Base-by-base conservation (phyloP, 37 sponge, comb jelly and placozoan genomes). In the Lycopodina hypogea region DNA sequence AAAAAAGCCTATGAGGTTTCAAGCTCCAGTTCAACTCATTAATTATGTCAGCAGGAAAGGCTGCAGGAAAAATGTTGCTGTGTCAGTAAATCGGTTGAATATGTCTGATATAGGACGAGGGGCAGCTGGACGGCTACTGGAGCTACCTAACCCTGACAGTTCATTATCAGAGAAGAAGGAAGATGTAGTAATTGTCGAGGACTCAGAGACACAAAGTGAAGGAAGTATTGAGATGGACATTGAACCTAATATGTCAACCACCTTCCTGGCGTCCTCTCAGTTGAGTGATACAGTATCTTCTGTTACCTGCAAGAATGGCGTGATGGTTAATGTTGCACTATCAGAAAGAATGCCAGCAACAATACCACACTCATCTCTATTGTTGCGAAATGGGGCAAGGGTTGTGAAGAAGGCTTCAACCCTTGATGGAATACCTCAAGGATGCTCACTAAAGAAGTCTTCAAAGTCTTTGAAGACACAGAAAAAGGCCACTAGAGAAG, bases 401-500 rank as follows among this genome's bases (percentile, higher is more conserved):
- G 48, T 9, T n/a, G n/a, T n/a, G n/a, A n/a, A n/a, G n/a, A n/a
- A 45, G 48, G 48, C 4, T 9, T 9, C 48, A 45, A 9, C 48
- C 48, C 48, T 45, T 9, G 8, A 45, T 4, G 48, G 9, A 45
- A n/a, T n/a, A n/a, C n/a, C n/a, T 30, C 66, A 65, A 8, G 66
- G 35, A 7, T 34, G 9, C 32, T 65, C 26, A 23, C 62, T 26
- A 1, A 76, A 55, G 41, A 78, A 66, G 22, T 22, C 78, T 8
- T 56, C 17, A 42, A 78, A 66, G 22, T 22, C 78, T 8, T 56
- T 23, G 42, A 3, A 23, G 7, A 30, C 29, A 65, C 41, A 2
- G n/a, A 41, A 33, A 60, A 69, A 55, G 41, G 71, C 68, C 11
- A 79, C 17, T 2, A 50, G 35, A 26, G 83, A 83, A 56, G 75